These are phyloP conservation scores for Hirtodrosophila duncani DNA, from an alignment of 2,888 invertebrate genomes.

Conservation along the genomic window DNA sequence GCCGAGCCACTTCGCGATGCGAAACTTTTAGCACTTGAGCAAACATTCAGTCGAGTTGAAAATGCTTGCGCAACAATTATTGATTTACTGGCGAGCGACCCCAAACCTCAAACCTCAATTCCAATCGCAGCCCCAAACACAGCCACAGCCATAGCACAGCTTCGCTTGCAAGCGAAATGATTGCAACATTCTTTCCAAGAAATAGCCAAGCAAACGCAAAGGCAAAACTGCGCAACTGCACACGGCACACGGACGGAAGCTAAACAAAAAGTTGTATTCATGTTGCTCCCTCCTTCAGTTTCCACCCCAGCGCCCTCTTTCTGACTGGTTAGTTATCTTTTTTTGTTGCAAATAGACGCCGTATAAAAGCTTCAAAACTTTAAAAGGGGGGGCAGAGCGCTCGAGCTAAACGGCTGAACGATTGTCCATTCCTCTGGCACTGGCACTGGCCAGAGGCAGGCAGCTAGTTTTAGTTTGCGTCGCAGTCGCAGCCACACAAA, in stretches of 20 bases:
- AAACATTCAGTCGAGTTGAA: slow-evolving; percentile 26
- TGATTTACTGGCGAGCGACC: slow-evolving; percentile 30
- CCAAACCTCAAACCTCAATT: slow-evolving; percentile 5
- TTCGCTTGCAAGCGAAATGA: slow-evolving; percentile 10
- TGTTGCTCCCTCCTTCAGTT: slow-evolving; percentile 6
- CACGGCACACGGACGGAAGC: slow-evolving; percentile 24
- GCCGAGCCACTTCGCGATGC: slow-evolving; percentile 28
- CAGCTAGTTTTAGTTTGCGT: slow-evolving; percentile 3
- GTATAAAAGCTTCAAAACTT: slow-evolving; percentile 39
- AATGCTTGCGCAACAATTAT: slow-evolving; percentile 62
- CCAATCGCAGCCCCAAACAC: not conserved
- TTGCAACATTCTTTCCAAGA: slow-evolving; percentile 57
- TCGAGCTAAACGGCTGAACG: too few relatives aligned
- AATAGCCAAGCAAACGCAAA: slow-evolving; percentile 20
- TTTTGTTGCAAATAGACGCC: slow-evolving; percentile 20
- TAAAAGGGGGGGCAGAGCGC: slow-evolving; percentile 13
- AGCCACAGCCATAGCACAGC: not conserved
- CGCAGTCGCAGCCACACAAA: slow-evolving; percentile 4
- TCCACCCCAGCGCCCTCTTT: not conserved
- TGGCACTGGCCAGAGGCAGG: not conserved
- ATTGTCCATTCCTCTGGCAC: too few relatives aligned
- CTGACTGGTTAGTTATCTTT: slow-evolving; percentile 19
- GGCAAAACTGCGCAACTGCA: slow-evolving; percentile 26
- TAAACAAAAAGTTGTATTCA: slow-evolving; percentile 49
- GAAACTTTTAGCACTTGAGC: slow-evolving; percentile 35